Percentiles rank a stretch among this genome's conserved stretches.
phyloP scores from a whole-genome alignment of 2,797 vertebrate genomes.

The Streptopelia turtur region DNA sequence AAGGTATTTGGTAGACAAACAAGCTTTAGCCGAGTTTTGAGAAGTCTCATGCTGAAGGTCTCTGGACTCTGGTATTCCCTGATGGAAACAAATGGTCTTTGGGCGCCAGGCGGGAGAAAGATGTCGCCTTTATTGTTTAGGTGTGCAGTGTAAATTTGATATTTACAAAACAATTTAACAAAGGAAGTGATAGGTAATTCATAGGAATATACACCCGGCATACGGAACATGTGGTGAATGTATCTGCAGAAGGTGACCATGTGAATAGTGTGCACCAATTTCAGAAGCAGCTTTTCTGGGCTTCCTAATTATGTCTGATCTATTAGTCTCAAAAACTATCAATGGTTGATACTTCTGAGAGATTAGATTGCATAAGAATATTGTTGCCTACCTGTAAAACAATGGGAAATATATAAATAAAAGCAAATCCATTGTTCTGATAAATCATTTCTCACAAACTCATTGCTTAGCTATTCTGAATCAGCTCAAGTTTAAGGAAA shows the following conservation, averaged over 20 bases:
- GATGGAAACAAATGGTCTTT: neutral
- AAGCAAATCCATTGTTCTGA: neutral
- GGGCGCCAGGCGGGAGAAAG: neutral
- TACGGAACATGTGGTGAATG: neutral
- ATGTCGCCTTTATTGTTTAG: neutral
- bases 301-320: neutral
- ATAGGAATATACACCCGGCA: neutral
- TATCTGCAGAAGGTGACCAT: neutral
- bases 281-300: neutral
- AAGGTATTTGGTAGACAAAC: neutral
- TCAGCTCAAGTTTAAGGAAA: neutral
- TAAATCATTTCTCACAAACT: neutral
- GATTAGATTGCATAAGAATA: neutral
- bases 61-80: neutral
- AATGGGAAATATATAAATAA: neutral
- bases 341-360: neutral
- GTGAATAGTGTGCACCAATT: neutral
- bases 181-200: neutral
- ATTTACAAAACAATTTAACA: neutral
- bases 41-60: neutral
- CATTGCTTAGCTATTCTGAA: neutral
- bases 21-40: neutral
- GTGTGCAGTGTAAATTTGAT: neutral
- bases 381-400: neutral
- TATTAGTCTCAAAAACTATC: neutral